A percentile compares a stretch with the other conserved stretches of the same genome.
Evolutionary conservation across 2,888 invertebrate genomes (phyloP).

Genomic region (Cephus sareptanus): DNA sequence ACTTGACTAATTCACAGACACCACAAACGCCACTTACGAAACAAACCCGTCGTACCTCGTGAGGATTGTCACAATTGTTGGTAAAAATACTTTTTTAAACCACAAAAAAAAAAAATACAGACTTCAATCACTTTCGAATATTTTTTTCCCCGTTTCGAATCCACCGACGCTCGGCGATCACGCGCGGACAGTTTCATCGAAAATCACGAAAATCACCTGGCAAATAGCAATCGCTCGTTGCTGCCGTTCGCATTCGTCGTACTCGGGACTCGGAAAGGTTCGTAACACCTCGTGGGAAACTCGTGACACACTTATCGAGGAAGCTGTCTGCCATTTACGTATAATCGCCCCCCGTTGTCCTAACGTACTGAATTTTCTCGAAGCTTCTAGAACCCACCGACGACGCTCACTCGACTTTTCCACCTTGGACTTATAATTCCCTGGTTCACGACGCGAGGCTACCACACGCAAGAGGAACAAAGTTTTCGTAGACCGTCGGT

Average conservation of each 20-base stretch:
- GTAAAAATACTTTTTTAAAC: too few relatives aligned
- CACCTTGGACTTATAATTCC: background rate
- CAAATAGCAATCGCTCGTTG: slow-evolving; percentile 30
- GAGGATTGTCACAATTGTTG: background rate
- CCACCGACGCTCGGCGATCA: too few relatives aligned
- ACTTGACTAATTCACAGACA: background rate
- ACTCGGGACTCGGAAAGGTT: background rate
- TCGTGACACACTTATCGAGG: slow-evolving; percentile 53
- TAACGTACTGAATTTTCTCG: background rate
- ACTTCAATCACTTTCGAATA: too few relatives aligned
- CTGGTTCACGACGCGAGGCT: background rate
- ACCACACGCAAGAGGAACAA: background rate
- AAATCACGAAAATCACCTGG: slow-evolving; percentile 29
- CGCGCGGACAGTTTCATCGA: background rate
- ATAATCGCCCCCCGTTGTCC: background rate
- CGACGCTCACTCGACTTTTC: background rate
- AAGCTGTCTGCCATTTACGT: slow-evolving; percentile 29
- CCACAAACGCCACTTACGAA: background rate
- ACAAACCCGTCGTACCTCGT: background rate
- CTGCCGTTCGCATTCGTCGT: slow-evolving; percentile 35
- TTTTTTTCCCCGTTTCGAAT: too few relatives aligned
- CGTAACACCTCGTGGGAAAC: slow-evolving; percentile 51
- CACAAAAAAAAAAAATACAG: too few relatives aligned
- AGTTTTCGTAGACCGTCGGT: background rate
- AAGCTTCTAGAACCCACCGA: too few relatives aligned